Percentiles rank a stretch among this genome's conserved stretches.
Conservation (phyloP, 2,113 vertebrate species). For the Myotis brandtii region DNA sequence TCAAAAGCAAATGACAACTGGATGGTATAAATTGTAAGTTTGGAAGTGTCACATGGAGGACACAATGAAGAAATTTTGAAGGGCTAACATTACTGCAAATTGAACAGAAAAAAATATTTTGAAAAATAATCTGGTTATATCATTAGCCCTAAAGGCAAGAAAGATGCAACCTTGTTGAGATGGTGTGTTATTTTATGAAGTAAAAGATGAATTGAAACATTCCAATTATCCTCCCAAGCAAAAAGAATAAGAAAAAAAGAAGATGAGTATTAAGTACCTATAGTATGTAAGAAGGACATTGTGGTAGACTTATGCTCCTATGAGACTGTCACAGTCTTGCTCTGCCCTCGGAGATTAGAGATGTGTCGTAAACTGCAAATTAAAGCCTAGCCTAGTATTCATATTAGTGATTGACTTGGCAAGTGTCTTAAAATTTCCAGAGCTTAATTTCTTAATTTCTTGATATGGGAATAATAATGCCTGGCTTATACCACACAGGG, state of each 20-base stretch:
- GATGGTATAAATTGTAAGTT: constrained; percentile 60
- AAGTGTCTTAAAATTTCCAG: too few relatives aligned
- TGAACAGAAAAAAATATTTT: too few relatives aligned
- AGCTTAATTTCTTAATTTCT: too few relatives aligned
- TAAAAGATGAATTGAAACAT: neutral
- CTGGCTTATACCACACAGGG: neutral
- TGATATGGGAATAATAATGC: neutral
- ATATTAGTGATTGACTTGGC: too few relatives aligned
- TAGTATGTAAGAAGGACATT: neutral
- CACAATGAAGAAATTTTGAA: constrained; percentile 33
- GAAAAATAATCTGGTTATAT: too few relatives aligned
- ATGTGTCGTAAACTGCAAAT: neutral
- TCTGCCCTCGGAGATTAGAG: neutral
- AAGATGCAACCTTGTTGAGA: too few relatives aligned
- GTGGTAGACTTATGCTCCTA: neutral
- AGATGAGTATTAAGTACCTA: neutral
- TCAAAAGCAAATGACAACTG: constrained; percentile 65
- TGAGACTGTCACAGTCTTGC: neutral
- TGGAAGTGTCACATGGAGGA: constrained; percentile 64
- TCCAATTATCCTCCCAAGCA: neutral
- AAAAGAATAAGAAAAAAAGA: too few relatives aligned
- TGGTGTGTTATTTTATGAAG: too few relatives aligned
- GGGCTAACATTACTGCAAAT: too few relatives aligned
- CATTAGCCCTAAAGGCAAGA: too few relatives aligned
- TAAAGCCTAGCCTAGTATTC: neutral